Percentiles rank a stretch among this genome's conserved stretches.
Conservation (phyloP, 2,113 vertebrate genomes). For the Eptesicus fuscus region DNA sequence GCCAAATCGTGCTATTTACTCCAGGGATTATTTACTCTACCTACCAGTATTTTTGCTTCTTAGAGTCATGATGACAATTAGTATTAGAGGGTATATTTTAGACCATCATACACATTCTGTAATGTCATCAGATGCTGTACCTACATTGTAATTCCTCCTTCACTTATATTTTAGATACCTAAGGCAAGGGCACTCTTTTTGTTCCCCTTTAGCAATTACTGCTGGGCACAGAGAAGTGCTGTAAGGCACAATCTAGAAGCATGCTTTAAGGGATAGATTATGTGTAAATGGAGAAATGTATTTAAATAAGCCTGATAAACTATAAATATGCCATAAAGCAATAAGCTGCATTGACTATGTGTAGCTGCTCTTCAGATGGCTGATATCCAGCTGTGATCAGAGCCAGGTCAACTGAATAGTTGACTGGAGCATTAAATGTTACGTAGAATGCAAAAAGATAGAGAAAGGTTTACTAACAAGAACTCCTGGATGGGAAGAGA, state of each 20-base stretch:
- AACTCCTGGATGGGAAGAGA: not conserved
- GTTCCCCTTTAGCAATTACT: not conserved
- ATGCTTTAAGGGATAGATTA: not conserved
- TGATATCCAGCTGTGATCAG: not conserved
- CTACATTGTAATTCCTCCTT: not conserved
- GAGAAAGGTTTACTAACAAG: not conserved
- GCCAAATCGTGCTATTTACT: not conserved
- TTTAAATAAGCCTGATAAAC: not conserved
- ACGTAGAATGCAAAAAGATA: not conserved
- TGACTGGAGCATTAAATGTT: not conserved
- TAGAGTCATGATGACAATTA: not conserved
- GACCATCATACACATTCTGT: not conserved
- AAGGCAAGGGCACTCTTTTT: not conserved
- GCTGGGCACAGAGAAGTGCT: not conserved
- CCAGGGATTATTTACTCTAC: not conserved
- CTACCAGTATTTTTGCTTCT: not conserved
- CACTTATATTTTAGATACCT: not conserved
- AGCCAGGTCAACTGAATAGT: not conserved
- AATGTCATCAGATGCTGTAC: not conserved
- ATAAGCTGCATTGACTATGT: not conserved
- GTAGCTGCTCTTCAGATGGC: not conserved
- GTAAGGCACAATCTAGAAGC: not conserved
- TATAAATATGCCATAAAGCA: not conserved
- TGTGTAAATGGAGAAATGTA: not conserved
- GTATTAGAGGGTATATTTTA: not conserved